Evolutionary conservation across 2,113 vertebrate species (phyloP), one percentile per base, ranked within the genome.

Genomic region (Elaphurus davidianus): DNA sequence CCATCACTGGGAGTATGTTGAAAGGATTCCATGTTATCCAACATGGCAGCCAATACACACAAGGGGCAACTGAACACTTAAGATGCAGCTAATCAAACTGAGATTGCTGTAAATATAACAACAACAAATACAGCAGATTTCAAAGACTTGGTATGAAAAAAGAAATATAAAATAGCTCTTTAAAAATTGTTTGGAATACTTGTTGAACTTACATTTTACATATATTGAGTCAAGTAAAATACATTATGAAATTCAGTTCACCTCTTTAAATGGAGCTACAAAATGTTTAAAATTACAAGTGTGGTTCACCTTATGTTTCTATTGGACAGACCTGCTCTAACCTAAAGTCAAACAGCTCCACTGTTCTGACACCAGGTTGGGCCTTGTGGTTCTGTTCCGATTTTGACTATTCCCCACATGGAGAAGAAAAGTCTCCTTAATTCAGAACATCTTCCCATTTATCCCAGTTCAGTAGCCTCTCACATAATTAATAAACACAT

Each of bases 141-240:
- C 7, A 7, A 95, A 84, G 55, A 85, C 7, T 64, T 78, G 14
- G 50, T 27, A 83, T 17, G 50, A 82, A 91, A 81, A 94, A 86
- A 54, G 30, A 30, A 78, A 85, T 54, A 12, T 43, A 92, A 76
- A 76, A 50, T 25, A 78, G 62, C 3, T 81, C n/a, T 94, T 10
- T 2, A 47, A 33, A 92, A 86, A 60, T 5, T 45, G 50, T 93
- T 94, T 30, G 82, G 85, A 82, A 85, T 11, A 50, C 1, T 78
- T 60, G 45, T 54, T 92, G 33, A 92, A 94, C 85, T 92, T 79
- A 62, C 79, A 90, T 78, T 94, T 79, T 98, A 40, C 30, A 87
- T 47, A 89, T 50, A 78, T 45, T 87, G 45, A 21, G 40, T 90
- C 87, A 95, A 88, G 96, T 78, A 71, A 90, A 92, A 94, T 55